phyloP scores from a whole-genome alignment of 2,797 vertebrate genomes.

The Microchirus variegatus region DNA sequence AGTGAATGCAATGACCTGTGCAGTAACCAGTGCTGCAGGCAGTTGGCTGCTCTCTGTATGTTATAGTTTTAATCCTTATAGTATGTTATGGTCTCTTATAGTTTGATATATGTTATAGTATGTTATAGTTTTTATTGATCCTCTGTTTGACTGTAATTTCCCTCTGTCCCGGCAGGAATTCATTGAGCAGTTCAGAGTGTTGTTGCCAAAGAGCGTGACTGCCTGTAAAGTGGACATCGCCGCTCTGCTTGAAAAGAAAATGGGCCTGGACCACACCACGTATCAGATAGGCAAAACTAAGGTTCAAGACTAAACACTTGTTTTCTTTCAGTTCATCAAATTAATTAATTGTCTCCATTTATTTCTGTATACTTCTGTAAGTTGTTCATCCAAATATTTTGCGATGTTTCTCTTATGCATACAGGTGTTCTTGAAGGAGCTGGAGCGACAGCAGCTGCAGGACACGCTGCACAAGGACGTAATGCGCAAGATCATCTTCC shows the following conservation, averaged over 20 bases:
- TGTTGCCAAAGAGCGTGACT: constrained; percentile 86
- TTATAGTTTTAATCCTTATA: neutral
- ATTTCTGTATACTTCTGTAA: neutral
- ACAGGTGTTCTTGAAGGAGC: constrained; percentile 96
- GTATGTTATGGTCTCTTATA: too few species aligned
- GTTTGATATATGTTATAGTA: too few species aligned
- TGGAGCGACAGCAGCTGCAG: constrained; percentile 89
- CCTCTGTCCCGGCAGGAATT: constrained; percentile 85
- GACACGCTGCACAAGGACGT: constrained; percentile 94
- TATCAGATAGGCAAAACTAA: constrained; percentile 98
- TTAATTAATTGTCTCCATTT: neutral
- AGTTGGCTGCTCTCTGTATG: neutral
- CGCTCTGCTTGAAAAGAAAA: constrained; percentile 83
- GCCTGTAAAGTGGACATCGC: constrained; percentile 86
- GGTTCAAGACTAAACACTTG: constrained; percentile 69
- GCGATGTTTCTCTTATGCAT: neutral
- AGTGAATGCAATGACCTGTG: neutral
- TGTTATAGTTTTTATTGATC: neutral
- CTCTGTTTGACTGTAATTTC: neutral
- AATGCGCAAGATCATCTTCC: constrained; percentile 91
- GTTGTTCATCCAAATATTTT: neutral
- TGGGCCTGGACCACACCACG: constrained; percentile 86
- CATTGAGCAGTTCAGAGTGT: constrained; percentile 91
- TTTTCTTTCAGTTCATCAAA: neutral
- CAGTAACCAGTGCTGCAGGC: neutral